Evolutionary conservation across 2,888 invertebrate genomes (phyloP).

Genomic region (Drosophila rubida): DNA sequence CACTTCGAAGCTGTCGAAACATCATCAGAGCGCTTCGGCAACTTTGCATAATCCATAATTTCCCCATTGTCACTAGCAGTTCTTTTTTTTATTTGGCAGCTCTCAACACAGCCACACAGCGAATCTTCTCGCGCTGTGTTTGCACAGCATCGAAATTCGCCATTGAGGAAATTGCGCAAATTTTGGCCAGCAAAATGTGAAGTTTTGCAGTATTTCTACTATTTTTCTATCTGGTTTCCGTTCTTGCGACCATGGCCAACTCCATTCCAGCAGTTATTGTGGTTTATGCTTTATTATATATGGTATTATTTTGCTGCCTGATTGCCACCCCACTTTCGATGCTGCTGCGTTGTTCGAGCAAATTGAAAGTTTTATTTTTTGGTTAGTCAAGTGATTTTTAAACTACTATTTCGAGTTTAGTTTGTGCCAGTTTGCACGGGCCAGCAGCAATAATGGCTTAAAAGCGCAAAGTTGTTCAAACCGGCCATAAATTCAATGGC

Average conservation of each 20-base stretch:
- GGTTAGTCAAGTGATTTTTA: conserved; percentile 47
- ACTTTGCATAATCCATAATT: conserved; percentile 67
- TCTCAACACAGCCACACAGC: conserved; percentile 3
- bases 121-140: not conserved
- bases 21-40: conserved; percentile 27
- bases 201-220: conserved; percentile 46
- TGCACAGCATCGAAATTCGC: conserved; percentile 30
- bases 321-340: conserved; percentile 61
- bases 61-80: conserved; percentile 56
- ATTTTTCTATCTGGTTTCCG: conserved; percentile 10
- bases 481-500: conserved; percentile 48
- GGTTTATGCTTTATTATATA: conserved; percentile 60
- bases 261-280: conserved; percentile 38
- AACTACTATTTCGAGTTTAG: conserved; percentile 51
- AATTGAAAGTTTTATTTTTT: conserved; percentile 68
- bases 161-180: conserved; percentile 63
- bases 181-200: conserved; percentile 70
- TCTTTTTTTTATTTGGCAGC: conserved; percentile 29
- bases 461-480: conserved; percentile 64
- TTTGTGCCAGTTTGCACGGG: conserved; percentile 6
- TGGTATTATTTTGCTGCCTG: conserved; percentile 40
- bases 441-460: conserved; percentile 51
- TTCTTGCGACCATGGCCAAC: conserved; percentile 24
- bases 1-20: conserved; percentile 24
- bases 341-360: conserved; percentile 45